Base-by-base conservation (phyloP, 2,888 invertebrate species). In the Drosophila putrida region DNA sequence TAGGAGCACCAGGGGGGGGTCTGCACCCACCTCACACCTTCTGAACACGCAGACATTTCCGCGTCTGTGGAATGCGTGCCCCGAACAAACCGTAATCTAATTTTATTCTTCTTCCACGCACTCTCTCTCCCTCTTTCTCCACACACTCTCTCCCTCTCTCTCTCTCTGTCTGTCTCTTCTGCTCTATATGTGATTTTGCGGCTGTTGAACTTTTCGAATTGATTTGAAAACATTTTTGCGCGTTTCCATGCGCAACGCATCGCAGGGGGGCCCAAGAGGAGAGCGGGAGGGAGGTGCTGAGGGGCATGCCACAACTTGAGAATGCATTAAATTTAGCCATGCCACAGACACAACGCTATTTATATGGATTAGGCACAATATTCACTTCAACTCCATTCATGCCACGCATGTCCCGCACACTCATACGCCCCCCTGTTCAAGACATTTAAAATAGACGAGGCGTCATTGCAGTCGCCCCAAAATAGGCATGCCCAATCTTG, bases 181-280 rank as follows among this genome's bases (percentile, higher is more conserved):
- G 6, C n/a, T 0, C 36, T 1, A 13, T 11, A 38, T 35, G 31
- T 28, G 46, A 49, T 58, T 57, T 53, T 46, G 53, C 72, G 79
- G 87, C 77, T 83, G 74, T 83, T 83, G 86, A 86, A 83, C 84
- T 79, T 83, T 78, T 38, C 13, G 54, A 80, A 73, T 85, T 76
- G 78, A 81, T 81, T 72, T 68, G 39, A 78, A 75, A 72, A 63
- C 33, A 41, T 46, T 54, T 54, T 44, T 31, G 27, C 53, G 62
- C 70, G 54, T 69, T 75, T 78, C 53, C 75, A 77, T 64, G 72
- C 31, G 39, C 53, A 61, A 54, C 15, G 33, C 44, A 46, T 13
- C 10, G 27, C 15, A 11, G 4, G 28, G 36, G n/a, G n/a, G n/a
- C 13, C 9, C n/a, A 47, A 13, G 27, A 2, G 33, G 13, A 9